Evolutionary conservation across 2,797 vertebrate genomes (phyloP).

Genomic region (Tragelaphus eurycerus): DNA sequence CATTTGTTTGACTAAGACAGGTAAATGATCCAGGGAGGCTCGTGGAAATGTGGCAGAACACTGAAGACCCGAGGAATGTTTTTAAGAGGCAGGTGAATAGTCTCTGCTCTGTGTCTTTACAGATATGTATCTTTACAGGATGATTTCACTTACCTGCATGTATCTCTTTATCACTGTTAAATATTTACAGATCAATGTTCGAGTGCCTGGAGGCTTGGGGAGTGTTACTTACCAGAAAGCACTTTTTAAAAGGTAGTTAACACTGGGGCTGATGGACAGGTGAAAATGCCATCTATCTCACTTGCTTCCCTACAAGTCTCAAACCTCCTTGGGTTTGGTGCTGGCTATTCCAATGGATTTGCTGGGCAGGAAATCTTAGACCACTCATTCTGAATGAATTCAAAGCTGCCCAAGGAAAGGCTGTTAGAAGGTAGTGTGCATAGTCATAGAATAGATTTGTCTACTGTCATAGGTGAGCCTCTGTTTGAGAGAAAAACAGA

Average conservation of each 20-base stretch:
- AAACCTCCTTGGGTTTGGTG: neutral
- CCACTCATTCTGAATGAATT: neutral
- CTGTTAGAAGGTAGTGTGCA: neutral
- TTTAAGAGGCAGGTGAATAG: neutral
- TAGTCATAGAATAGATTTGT: neutral
- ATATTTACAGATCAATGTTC: constrained; percentile 57
- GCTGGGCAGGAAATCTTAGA: neutral
- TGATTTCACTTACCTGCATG: neutral
- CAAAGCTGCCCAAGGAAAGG: neutral
- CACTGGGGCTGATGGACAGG: neutral
- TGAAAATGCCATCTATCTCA: constrained; percentile 1
- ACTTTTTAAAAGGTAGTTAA: constrained; percentile 46
- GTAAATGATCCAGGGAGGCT: constrained; percentile 3
- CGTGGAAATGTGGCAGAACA: neutral
- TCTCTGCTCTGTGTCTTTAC: neutral
- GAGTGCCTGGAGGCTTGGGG: neutral
- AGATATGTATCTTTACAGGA: neutral
- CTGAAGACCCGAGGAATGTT: constrained; percentile 41
- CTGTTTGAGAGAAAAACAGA: neutral
- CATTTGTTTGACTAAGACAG: constrained; percentile 43
- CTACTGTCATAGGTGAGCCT: neutral
- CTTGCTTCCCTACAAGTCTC: neutral
- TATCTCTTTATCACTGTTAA: constrained; percentile 59
- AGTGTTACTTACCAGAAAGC: constrained; percentile 55
- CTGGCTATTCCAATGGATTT: neutral